A percentile compares a stretch with the other conserved stretches of the same genome.
phyloP scores from a whole-genome alignment of 2,888 invertebrate genomes.

The Stramonita haemastoma region DNA sequence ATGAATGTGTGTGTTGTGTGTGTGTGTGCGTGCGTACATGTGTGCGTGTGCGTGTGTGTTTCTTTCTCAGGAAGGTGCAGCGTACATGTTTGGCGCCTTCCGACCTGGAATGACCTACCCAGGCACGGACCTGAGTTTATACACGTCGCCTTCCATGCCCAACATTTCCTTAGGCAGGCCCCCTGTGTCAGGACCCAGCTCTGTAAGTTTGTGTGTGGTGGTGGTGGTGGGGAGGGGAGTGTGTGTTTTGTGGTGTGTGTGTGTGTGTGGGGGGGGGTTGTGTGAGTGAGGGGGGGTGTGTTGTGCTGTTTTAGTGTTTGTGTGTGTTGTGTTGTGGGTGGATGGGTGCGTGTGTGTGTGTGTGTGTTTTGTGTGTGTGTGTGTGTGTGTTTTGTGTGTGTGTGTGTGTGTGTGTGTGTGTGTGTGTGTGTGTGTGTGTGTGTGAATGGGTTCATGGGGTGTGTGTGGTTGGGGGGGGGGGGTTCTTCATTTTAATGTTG shows the following conservation, averaged over 20 bases:
- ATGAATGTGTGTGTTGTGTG: not conserved
- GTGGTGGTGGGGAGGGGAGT: not conserved
- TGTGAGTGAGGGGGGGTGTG: too few species aligned
- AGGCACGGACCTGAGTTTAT: conserved; percentile 80
- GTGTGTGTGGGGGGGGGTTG: too few species aligned
- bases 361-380: not conserved
- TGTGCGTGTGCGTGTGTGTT: not conserved
- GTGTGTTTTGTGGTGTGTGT: too few species aligned
- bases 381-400: too few species aligned
- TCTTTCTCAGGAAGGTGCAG: conserved; percentile 36
- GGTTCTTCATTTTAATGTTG: too few species aligned
- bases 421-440: not conserved
- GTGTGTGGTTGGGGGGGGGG: not conserved
- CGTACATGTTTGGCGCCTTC: conserved; percentile 64
- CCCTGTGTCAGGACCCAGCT: conserved; percentile 79
- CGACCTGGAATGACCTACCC: conserved; percentile 64
- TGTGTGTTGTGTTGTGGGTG: not conserved
- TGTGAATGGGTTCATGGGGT: not conserved
- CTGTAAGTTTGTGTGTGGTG: conserved; percentile 69
- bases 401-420: too few species aligned
- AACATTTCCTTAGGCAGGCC: conserved; percentile 95
- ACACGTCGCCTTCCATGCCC: conserved; percentile 96
- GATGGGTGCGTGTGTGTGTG: not conserved
- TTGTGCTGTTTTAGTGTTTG: too few species aligned
- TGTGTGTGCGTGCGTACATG: not conserved